Evolutionary conservation across 2,113 vertebrate species (phyloP), one percentile per base, ranked within the genome.

Genomic region (Sinocyclocheilus maitianheensis): DNA sequence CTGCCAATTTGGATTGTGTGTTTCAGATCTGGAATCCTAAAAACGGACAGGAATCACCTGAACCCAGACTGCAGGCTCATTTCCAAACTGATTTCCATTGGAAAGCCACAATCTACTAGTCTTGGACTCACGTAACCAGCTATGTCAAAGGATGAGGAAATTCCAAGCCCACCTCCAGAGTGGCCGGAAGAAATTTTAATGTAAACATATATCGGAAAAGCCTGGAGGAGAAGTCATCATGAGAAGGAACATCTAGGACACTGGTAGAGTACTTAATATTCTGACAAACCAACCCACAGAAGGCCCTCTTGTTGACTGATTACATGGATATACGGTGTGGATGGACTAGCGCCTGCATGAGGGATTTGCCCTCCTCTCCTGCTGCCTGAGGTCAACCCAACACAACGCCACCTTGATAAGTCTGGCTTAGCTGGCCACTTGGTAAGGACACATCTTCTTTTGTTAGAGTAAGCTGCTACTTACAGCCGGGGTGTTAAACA

Each of bases 381-480:
- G 90, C 91, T 90, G 89, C 90, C 89, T 92, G 94, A 94, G 93
- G 93, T 94, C 93, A 94, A 91, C 91, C 92, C 91, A 92, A 95
- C 92, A 92, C 93, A 90, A 93, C 92, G 82, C 91, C 90, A 92
- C 90, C 78, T 92, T 93, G 94, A 94, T 93, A 94, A 96, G 90
- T 94, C 94, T 94, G 94, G 94, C 95, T 96, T 94, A 95, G 93
- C 93, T 89, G 90, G 93, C 92, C 94, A 85, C 93, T 94, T 92
- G 94, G 94, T 95, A 95, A 95, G 95, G 92, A 94, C 92, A 90
- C 94, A 92, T 93, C 93, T 92, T 88, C 92, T 94, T 95, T 92
- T 94, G 91, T 91, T 90, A 89, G 91, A 90, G 84, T 94, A 94
- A 94, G 93, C 93, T 89, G 84, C 87, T 77, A 89, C 90, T 94